Evolutionary conservation across 1,140 invertebrate species (phyloP).

Genomic region (Eumeta japonica): DNA sequence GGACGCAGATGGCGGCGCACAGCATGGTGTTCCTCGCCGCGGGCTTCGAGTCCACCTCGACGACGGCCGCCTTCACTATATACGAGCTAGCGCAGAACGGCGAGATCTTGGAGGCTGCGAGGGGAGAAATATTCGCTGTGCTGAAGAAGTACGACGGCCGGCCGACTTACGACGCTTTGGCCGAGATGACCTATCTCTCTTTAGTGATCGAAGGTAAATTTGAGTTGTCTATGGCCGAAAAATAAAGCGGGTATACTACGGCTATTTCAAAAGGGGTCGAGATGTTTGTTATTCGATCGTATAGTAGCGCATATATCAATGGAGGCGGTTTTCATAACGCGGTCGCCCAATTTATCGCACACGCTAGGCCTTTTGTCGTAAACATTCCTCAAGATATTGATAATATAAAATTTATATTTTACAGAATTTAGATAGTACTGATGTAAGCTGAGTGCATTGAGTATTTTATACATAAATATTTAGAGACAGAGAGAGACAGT

Average conservation of each 20-base stretch:
- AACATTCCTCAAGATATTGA: too few relatives aligned
- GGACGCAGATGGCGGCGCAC: slow-evolving; percentile 41
- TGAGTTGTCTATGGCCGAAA: neutral
- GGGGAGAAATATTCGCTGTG: slow-evolving; percentile 55
- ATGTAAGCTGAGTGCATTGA: too few relatives aligned
- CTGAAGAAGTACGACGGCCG: slow-evolving; percentile 35
- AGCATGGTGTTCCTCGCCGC: slow-evolving; percentile 57
- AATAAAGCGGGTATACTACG: neutral
- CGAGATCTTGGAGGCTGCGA: slow-evolving; percentile 55
- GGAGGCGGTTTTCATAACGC: too few relatives aligned
- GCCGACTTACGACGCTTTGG: slow-evolving; percentile 53
- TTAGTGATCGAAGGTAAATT: slow-evolving; percentile 37
- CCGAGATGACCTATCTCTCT: slow-evolving; percentile 38
- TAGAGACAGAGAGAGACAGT: too few relatives aligned
- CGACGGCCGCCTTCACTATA: slow-evolving; percentile 52
- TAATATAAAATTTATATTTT: too few relatives aligned
- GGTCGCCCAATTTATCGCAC: too few relatives aligned
- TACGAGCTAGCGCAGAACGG: slow-evolving; percentile 59
- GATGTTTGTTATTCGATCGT: too few relatives aligned
- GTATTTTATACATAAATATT: too few relatives aligned
- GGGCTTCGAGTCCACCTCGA: slow-evolving; percentile 65
- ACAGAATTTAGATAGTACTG: too few relatives aligned
- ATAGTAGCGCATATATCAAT: too few relatives aligned
- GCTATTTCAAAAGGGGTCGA: too few relatives aligned
- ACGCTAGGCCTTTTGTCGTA: too few relatives aligned